Evolutionary conservation across 2,797 vertebrate genomes (phyloP).

Genomic region (Pipistrellus nathusii): DNA sequence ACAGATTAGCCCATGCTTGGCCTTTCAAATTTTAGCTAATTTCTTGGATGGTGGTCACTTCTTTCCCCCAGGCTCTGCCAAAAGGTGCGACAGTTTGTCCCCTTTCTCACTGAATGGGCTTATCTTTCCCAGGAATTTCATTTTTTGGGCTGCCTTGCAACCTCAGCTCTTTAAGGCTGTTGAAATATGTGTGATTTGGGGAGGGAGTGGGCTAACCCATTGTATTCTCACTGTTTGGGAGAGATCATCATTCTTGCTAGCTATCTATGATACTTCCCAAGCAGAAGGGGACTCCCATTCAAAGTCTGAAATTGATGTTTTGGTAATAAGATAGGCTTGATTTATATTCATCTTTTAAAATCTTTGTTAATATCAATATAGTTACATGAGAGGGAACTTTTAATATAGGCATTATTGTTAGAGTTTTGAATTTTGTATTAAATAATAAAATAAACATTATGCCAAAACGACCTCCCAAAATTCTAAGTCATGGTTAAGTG

Average conservation of each 20-base stretch:
- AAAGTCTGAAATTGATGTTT: constrained; percentile 39
- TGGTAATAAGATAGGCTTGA: constrained; percentile 56
- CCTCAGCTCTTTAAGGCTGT: neutral
- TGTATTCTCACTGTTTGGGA: constrained; percentile 50
- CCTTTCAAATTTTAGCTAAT: constrained; percentile 31
- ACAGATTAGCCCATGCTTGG: neutral
- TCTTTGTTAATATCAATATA: neutral
- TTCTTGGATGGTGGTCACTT: neutral
- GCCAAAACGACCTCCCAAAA: neutral
- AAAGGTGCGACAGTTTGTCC: constrained; percentile 16
- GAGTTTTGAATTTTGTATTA: constrained; percentile 50
- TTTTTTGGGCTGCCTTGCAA: constrained; percentile 25
- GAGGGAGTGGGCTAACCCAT: neutral
- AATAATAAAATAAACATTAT: constrained; percentile 3
- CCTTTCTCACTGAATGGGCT: neutral
- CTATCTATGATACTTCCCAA: constrained; percentile 17
- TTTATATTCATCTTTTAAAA: constrained; percentile 53
- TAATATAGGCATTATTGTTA: constrained; percentile 20
- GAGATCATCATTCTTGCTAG: neutral
- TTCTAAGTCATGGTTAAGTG: constrained; percentile 11
- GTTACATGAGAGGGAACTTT: neutral
- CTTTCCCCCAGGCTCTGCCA: constrained; percentile 22
- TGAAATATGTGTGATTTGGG: neutral
- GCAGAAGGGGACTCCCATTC: constrained; percentile 11
- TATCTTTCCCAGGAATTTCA: constrained; percentile 9